Evolutionary conservation across 2,113 vertebrate species (phyloP).

Genomic region (Ceyx melanurus): DNA sequence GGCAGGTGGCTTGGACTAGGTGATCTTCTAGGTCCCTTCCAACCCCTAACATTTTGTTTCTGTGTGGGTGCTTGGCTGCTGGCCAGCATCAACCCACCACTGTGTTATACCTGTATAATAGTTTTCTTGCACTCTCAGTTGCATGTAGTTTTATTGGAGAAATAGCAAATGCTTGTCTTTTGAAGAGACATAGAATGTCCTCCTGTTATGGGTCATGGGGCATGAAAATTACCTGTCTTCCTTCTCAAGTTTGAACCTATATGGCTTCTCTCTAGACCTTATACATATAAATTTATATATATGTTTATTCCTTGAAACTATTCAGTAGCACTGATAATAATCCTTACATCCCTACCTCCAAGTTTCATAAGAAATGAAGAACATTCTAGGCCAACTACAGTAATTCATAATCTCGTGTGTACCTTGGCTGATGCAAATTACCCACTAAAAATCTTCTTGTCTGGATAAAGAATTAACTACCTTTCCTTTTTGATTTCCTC

Average conservation of each 20-base stretch:
- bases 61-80: neutral
- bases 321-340: neutral
- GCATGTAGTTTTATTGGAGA: neutral
- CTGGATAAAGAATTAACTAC: neutral
- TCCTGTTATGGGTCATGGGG: neutral
- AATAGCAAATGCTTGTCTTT: neutral
- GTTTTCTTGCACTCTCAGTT: neutral
- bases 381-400: neutral
- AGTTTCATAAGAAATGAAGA: neutral
- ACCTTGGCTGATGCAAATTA: neutral
- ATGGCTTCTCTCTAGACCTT: neutral
- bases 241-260: neutral
- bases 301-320: neutral
- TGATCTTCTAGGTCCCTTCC: too few relatives aligned
- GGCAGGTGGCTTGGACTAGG: too few relatives aligned
- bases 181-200: neutral
- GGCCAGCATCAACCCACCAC: neutral
- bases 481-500: neutral
- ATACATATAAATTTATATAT: too few relatives aligned
- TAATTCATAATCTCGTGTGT: rapidly evolving
- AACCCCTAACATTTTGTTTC: too few relatives aligned
- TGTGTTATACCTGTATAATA: neutral
- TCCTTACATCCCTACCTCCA: neutral
- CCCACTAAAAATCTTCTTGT: neutral
- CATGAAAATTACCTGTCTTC: neutral